Conservation (phyloP, 2,888 invertebrate genomes). For the Chrysodeixis includens region DNA sequence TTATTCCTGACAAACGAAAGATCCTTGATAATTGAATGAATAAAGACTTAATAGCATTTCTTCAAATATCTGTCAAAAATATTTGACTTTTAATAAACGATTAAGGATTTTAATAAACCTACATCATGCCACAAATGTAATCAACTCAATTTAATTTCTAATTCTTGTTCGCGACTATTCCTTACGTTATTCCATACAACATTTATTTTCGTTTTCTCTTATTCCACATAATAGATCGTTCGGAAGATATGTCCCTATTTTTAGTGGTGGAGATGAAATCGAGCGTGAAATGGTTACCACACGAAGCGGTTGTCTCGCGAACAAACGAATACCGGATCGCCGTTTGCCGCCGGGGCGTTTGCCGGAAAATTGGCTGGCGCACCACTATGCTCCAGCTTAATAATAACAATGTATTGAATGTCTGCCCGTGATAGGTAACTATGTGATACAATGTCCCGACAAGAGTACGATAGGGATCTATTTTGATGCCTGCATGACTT, state of each 20-base stretch:
- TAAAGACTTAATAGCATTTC: too few relatives aligned
- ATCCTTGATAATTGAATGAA: too few relatives aligned
- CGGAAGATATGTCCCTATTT: constrained; percentile 74
- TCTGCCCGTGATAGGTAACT: constrained; percentile 46
- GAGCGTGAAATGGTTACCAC: constrained; percentile 87
- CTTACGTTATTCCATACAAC: constrained; percentile 42
- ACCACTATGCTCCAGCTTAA: constrained; percentile 62
- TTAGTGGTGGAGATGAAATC: constrained; percentile 82
- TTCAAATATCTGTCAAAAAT: too few relatives aligned
- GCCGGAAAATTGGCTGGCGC: constrained; percentile 84
- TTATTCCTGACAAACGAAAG: too few relatives aligned
- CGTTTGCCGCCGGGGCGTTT: constrained; percentile 75
- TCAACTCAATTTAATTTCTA: neutral
- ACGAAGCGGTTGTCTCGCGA: constrained; percentile 82
- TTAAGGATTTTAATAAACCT: too few relatives aligned
- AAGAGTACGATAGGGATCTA: constrained; percentile 3
- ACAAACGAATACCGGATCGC: constrained; percentile 80
- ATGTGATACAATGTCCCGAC: constrained; percentile 23
- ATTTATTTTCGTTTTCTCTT: constrained; percentile 61
- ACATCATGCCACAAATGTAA: too few relatives aligned
- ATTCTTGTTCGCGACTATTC: neutral
- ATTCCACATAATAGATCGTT: constrained; percentile 68
- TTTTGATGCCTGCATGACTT: neutral
- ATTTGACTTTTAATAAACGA: too few relatives aligned
- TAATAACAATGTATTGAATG: constrained; percentile 64